Evolutionary conservation across 2,797 vertebrate genomes (phyloP), one percentile per base, ranked within the genome.

Genomic region (Sebastes kiyomatsui): DNA sequence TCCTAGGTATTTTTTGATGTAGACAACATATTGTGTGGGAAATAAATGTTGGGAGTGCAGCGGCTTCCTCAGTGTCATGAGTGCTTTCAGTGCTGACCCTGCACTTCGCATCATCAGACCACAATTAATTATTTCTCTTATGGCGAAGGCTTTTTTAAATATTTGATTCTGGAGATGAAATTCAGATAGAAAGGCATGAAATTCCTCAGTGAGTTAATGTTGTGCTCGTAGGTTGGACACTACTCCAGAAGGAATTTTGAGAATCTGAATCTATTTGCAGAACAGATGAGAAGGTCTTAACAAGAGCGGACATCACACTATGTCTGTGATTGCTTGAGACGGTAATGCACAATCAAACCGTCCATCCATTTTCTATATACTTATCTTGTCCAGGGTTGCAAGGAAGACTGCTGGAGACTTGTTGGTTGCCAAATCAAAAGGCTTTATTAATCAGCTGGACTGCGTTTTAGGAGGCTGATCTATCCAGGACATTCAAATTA

Each of bases 121-220:
- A 65, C 16, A 67, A 42, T 32, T 52, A 56, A 79, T 70, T 65
- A 78, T 83, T 81, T 23, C 8, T 77, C 30, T 38, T 1, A 64
- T 52, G 59, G 20, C 0, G 2, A 54, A 69, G 14, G 6, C 30
- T 30, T 77, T 42, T 72, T 72, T 56, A 72, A 75, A 83, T 65
- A 73, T 73, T 76, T 83, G 16, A 85, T 68, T 20, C 13, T 67
- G n/a, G 60, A 23, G 18, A 72, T 66, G 2, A 69, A 64, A 69
- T 68, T 64, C 16, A 32, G 58, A 77, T 64, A 58, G 10, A 72
- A 66, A 69, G 70, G 56, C 61, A 72, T 65, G 49, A 69, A 20
- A 52, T 49, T 64, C 35, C 25, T 70, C n/a, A 8, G 18, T 13
- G 8, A 62, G 59, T 71, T 72, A 42, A 66, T 2, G 25, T 38